Evolutionary conservation across 1,140 invertebrate genomes (phyloP).

Genomic region (Pissodes strobi): DNA sequence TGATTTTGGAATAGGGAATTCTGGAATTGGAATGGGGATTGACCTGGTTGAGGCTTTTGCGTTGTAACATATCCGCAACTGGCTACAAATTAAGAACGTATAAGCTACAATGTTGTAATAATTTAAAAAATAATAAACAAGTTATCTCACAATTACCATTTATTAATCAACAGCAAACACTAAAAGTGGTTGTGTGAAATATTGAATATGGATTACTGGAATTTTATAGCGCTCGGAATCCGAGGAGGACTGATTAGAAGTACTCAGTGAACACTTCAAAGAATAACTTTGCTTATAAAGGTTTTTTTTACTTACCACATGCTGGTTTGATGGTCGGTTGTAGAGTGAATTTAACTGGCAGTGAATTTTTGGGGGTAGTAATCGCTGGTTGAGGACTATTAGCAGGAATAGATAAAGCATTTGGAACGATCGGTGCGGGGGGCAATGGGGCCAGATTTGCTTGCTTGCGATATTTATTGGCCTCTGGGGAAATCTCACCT

Average conservation of each 20-base stretch:
- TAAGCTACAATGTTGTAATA: no score
- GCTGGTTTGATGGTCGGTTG: slow-evolving; percentile 51
- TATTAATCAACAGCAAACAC: no score
- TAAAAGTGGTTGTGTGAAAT: no score
- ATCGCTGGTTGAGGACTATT: slow-evolving; percentile 11
- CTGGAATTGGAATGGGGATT: slow-evolving; percentile 40
- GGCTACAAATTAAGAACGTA: no score
- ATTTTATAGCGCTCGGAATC: no score
- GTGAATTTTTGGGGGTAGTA: slow-evolving; percentile 7
- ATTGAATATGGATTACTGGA: no score
- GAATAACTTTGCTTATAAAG: no score
- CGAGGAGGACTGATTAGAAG: no score
- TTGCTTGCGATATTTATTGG: slow-evolving; percentile 36
- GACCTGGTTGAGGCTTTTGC: slow-evolving; percentile 32
- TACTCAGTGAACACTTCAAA: no score
- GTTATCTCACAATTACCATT: no score
- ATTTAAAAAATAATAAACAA: no score
- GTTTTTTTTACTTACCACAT: slow-evolving; percentile 41
- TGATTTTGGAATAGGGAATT: slow-evolving; percentile 34
- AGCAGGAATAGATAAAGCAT: slow-evolving; percentile 18
- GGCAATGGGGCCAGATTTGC: slow-evolving; percentile 14
- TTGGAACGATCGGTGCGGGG: slow-evolving; percentile 4
- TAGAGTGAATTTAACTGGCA: slow-evolving; percentile 45
- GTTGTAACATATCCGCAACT: slow-evolving; percentile 50
- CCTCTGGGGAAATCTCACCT: slow-evolving; percentile 43